phyloP scores from a whole-genome alignment of 2,797 vertebrate species.

The Tokudaia muenninki region DNA sequence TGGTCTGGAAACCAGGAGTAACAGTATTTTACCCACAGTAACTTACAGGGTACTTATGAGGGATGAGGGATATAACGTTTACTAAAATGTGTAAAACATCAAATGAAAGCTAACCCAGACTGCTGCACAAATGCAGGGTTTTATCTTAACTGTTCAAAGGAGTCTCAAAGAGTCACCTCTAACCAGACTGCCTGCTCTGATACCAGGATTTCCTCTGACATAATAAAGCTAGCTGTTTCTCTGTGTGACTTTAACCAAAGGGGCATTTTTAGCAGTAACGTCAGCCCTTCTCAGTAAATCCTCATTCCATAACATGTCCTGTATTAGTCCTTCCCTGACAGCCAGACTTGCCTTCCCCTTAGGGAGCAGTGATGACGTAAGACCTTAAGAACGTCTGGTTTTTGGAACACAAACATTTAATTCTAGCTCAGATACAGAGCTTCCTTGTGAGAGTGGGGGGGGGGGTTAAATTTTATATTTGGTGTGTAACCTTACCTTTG shows the following conservation, averaged over 20 bases:
- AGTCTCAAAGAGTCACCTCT: not conserved
- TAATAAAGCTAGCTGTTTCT: not conserved
- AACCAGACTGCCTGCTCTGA: not conserved
- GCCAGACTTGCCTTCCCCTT: not conserved
- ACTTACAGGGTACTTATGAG: not conserved
- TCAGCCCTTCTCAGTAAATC: not conserved
- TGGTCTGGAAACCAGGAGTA: not conserved
- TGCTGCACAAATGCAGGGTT: not conserved
- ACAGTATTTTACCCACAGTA: not conserved
- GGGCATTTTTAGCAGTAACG: not conserved
- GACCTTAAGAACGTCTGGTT: not conserved
- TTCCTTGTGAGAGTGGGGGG: not conserved
- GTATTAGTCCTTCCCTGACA: not conserved
- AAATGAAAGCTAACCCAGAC: not conserved
- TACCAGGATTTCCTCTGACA: slow-evolving; percentile 35
- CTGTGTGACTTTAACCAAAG: not conserved
- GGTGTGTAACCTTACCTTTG: slow-evolving; percentile 21
- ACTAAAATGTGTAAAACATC: not conserved
- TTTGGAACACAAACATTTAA: not conserved
- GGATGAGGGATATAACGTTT: not conserved
- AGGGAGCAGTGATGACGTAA: not conserved
- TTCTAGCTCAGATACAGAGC: slow-evolving; percentile 16
- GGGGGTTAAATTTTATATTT: not conserved
- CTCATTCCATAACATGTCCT: not conserved
- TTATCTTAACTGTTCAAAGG: not conserved